Conservation (phyloP, 2,797 vertebrate genomes). For the Chiloscyllium punctatum region DNA sequence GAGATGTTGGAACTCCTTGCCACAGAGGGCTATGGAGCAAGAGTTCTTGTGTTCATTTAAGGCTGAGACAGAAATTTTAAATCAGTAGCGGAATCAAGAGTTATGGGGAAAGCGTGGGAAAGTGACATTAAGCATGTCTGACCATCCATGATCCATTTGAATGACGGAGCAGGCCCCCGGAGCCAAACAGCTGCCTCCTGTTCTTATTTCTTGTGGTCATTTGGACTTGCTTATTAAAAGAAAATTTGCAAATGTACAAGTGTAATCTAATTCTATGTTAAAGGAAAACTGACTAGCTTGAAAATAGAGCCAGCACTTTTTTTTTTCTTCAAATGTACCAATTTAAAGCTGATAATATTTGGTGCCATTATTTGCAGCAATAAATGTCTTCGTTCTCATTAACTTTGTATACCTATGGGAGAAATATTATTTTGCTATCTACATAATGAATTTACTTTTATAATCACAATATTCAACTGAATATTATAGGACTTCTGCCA, state of each 20-base stretch:
- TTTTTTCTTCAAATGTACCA: not conserved
- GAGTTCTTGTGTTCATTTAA: too few relatives aligned
- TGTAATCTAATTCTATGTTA: not conserved
- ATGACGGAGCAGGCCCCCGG: too few relatives aligned
- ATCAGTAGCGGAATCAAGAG: too few relatives aligned
- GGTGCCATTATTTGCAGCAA: not conserved
- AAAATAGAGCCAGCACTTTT: not conserved
- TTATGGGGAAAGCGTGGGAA: too few relatives aligned
- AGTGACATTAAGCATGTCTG: too few relatives aligned
- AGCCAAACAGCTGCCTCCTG: too few relatives aligned
- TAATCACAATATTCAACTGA: not conserved
- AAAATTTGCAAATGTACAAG: not conserved
- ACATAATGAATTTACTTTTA: not conserved
- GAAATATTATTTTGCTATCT: not conserved
- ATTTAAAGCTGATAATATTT: not conserved
- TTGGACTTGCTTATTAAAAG: not conserved
- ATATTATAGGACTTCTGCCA: conserved; percentile 88
- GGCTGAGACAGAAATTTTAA: too few relatives aligned
- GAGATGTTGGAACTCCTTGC: too few relatives aligned
- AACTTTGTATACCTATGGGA: not conserved
- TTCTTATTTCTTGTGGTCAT: not conserved
- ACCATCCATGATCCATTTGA: too few relatives aligned
- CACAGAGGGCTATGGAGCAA: too few relatives aligned
- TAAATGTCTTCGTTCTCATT: not conserved
- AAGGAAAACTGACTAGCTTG: not conserved